Evolutionary conservation across 2,888 invertebrate species (phyloP).

Genomic region (Hydrotaea diabolus): DNA sequence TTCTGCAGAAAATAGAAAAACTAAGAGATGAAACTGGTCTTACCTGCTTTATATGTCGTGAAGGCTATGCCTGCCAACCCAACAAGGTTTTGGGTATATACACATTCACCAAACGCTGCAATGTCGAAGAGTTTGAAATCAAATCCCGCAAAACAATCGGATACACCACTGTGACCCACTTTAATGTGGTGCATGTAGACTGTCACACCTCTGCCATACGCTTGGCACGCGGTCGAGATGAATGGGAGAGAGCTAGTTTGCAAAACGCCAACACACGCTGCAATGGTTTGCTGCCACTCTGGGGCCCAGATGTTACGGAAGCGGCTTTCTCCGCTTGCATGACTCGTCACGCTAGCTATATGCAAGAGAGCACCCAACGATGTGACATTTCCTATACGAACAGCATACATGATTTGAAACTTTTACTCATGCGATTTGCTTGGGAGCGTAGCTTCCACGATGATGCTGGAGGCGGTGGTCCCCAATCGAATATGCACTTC

Average conservation of each 20-base stretch:
- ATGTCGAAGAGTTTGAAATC: slow-evolving; percentile 95
- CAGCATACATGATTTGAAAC: slow-evolving; percentile 94
- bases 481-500: slow-evolving; percentile 98
- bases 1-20: slow-evolving; percentile 96
- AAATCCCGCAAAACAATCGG: slow-evolving; percentile 91
- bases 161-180: slow-evolving; percentile 97
- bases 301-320: slow-evolving; percentile 97
- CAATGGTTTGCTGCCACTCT: slow-evolving; percentile 96
- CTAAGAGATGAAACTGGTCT: slow-evolving; percentile 97
- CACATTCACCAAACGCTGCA: slow-evolving; percentile 97
- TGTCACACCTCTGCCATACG: slow-evolving; percentile 98
- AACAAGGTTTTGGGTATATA: slow-evolving; percentile 97
- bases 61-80: slow-evolving; percentile 97
- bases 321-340: slow-evolving; percentile 96
- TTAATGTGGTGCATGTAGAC: slow-evolving; percentile 98
- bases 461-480: slow-evolving; percentile 98
- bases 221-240: slow-evolving; percentile 88
- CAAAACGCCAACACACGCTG: slow-evolving; percentile 99
- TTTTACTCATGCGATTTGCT: slow-evolving; percentile 93
- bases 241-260: slow-evolving; percentile 98
- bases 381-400: slow-evolving; percentile 80
- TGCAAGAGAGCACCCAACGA: slow-evolving; percentile 82
- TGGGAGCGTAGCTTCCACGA: slow-evolving; percentile 98
- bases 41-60: slow-evolving; percentile 98
- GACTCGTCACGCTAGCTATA: slow-evolving; percentile 93